Evolutionary conservation across 2,888 invertebrate species (phyloP), one percentile per base, ranked within the genome.

Genomic region (Cerceris ruficornis): DNA sequence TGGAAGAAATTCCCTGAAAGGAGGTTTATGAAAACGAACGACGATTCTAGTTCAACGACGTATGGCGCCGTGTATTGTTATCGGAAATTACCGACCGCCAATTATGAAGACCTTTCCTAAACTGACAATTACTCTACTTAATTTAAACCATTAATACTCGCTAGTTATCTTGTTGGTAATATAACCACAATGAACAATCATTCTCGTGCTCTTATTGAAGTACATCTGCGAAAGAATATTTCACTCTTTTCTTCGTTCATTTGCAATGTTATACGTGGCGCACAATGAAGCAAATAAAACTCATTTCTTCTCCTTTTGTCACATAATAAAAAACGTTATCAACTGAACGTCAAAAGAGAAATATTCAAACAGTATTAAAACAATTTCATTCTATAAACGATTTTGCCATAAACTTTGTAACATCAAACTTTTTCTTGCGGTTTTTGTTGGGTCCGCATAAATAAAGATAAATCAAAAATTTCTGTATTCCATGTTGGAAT

Each of bases 91-190:
- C 86, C 82, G 85, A 84, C 86, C 87, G 86, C 84, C 88, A 89
- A 88, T 86, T 88, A 85, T 84, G 69, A 78, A 82, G 81, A 77
- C 85, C 86, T 87, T 88, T 88, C 84, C 87, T 87, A 86, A 28
- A 85, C 86, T 84, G 86, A 86, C 88, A 88, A 88, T 89, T 88
- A 88, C 83, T 87, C 85, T 86, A 88, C 86, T 89, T 88, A 82
- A 80, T 83, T 81, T 81, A 69, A 80, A 73, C 79, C 83, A 87
- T 86, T 87, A 86, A 86, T 84, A 72, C 78, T 71, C 82, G 81
- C 41, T 83, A 79, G 85, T 88, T 87, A 86, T 86, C 83, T 83
- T 75, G 82, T 82, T 81, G 85, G 83, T 80, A 86, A 87, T 83
- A 77, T 71, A 79, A 1, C 78, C 64, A 70, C 77, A 79, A 81